A percentile compares a stretch with the other conserved stretches of the same genome.
These are phyloP conservation scores for Camptogramma bilineatum DNA, from an alignment of 2,888 invertebrate species.

Conservation along the genomic window DNA sequence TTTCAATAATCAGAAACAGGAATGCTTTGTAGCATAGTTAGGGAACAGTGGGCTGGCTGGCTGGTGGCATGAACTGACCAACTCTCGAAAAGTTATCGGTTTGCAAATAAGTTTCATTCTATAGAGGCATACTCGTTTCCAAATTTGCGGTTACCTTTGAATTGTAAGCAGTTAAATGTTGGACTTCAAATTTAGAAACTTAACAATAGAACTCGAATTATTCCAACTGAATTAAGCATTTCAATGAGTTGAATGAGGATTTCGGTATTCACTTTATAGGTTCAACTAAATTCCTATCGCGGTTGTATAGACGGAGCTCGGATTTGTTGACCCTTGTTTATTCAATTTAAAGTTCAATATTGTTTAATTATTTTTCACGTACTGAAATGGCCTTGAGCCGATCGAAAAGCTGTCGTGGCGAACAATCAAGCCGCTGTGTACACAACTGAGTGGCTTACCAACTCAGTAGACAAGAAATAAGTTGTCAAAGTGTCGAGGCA, in stretches of 20 bases:
- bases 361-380: constrained; percentile 36
- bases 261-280: constrained; percentile 75
- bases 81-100: constrained; percentile 80
- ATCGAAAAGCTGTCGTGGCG: constrained; percentile 44
- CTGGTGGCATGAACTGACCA: constrained; percentile 67
- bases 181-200: constrained; percentile 81
- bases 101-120: constrained; percentile 82
- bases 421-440: constrained; percentile 71
- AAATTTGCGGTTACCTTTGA: constrained; percentile 84
- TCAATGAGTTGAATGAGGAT: constrained; percentile 77
- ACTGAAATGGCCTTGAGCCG: constrained; percentile 42
- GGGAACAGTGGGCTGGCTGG: constrained; percentile 59
- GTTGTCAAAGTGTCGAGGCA: constrained; percentile 83
- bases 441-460: constrained; percentile 76
- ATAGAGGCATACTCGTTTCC: constrained; percentile 77
- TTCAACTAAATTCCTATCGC: constrained; percentile 76
- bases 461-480: constrained; percentile 82
- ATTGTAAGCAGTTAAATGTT: constrained; percentile 84
- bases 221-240: constrained; percentile 81
- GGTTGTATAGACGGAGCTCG: constrained; percentile 62
- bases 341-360: constrained; percentile 52
- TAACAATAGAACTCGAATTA: constrained; percentile 83
- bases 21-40: constrained; percentile 75
- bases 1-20: constrained; percentile 58
- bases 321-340: constrained; percentile 61